phyloP scores from a whole-genome alignment of 2,888 invertebrate genomes.

The Anorthoa munda region DNA sequence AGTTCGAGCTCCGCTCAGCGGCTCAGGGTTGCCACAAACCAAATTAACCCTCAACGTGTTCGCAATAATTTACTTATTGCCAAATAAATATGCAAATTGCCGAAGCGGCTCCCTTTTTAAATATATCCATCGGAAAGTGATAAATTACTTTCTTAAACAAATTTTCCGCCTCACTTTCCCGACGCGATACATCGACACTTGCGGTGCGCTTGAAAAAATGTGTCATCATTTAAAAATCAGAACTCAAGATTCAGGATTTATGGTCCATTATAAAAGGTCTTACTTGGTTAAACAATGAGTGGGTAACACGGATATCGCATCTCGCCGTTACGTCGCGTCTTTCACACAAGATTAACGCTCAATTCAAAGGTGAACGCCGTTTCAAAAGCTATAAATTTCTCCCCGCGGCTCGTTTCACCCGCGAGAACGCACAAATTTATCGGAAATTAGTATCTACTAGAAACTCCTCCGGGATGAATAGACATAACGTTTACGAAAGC shows the following conservation, averaged over 20 bases:
- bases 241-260: slow-evolving; percentile 32
- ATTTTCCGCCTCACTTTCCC: slow-evolving; percentile 58
- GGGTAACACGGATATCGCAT: slow-evolving; percentile 69
- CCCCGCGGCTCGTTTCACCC: slow-evolving; percentile 84
- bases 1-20: slow-evolving; percentile 80
- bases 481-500: slow-evolving; percentile 68
- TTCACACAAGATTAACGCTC: slow-evolving; percentile 90
- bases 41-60: slow-evolving; percentile 72
- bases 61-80: slow-evolving; percentile 60
- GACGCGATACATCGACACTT: slow-evolving; percentile 55
- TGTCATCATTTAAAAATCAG: slow-evolving; percentile 54
- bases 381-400: slow-evolving; percentile 88
- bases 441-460: slow-evolving; percentile 86
- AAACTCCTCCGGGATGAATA: slow-evolving; percentile 78
- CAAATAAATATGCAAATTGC: slow-evolving; percentile 67
- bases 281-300: slow-evolving; percentile 59
- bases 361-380: slow-evolving; percentile 88
- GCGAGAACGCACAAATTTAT: slow-evolving; percentile 88
- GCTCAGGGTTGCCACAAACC: slow-evolving; percentile 74
- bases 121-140: slow-evolving; percentile 64
- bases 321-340: slow-evolving; percentile 79
- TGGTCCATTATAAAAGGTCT: slow-evolving; percentile 29
- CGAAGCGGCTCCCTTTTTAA: slow-evolving; percentile 54
- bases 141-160: slow-evolving; percentile 69
- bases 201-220: slow-evolving; percentile 48